Evolutionary conservation across 2,888 invertebrate species (phyloP), one percentile per base, ranked within the genome.

Genomic region (Melanostoma scalare): DNA sequence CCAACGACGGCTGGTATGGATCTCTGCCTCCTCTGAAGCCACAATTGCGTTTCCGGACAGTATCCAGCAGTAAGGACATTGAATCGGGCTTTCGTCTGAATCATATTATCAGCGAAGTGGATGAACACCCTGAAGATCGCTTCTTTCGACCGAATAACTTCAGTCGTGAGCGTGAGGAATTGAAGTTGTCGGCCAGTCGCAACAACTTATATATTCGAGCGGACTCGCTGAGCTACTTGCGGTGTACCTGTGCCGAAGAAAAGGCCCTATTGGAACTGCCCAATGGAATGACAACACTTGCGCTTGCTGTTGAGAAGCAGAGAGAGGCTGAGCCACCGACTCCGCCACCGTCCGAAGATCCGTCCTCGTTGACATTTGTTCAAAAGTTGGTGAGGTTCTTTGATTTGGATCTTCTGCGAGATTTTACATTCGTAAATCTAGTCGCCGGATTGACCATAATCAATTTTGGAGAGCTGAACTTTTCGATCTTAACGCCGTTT

Each of bases 381-480:
- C 90, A 93, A 87, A 94, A 94, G 88, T 87, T 95, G 4, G 90
- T 93, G 0, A 90, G 93, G 44, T 95, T 95, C 88, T 95, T 95
- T 87, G 95, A 95, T 88, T 92, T 95, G 77, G 94, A 94, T 88
- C 92, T 95, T 61, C 89, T 95, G 69, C 93, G 93, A 86, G 95
- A 95, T 89, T 93, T 93, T 9, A 93, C 94, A 3, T 95, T 94
- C 86, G 93, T 95, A 2, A 95, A 94, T 87, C 91, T 95, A 9
- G 94, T 95, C 92, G 88, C 95, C 68, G 95, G 95, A 0, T 92
- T 95, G 58, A 95, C 94, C 0, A 91, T 95, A 46, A 95, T 95
- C 0, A 94, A 94, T 87, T 95, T 95, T 87, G 94, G 93, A 3
- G 95, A 95, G 89, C 87, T 95, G 4, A 95, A 95, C 89, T 95